A percentile compares a stretch with the other conserved stretches of the same genome.
phyloP scores from a whole-genome alignment of 2,797 vertebrate species.

The Fratercula arctica region DNA sequence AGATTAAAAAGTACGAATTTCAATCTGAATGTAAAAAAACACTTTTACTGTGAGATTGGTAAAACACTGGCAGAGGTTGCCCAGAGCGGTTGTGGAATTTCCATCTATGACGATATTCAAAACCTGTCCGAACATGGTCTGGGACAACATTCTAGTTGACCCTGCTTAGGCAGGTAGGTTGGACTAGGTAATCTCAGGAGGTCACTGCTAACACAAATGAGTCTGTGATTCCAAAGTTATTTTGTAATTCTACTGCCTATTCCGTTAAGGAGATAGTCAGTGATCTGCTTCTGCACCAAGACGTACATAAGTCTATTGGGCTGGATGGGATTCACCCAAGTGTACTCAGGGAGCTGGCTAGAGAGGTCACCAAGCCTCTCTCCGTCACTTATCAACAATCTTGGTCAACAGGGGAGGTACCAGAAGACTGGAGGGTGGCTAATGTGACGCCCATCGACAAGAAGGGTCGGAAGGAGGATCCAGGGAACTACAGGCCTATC shows the following conservation, averaged over 20 bases:
- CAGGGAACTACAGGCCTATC: too few species aligned
- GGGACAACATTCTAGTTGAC: not conserved
- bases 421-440: too few species aligned
- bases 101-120: not conserved
- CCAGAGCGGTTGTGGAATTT: not conserved
- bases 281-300: too few species aligned
- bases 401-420: too few species aligned
- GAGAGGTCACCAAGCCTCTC: too few species aligned
- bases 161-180: not conserved
- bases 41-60: not conserved
- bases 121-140: rapidly evolving
- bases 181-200: not conserved
- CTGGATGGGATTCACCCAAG: too few species aligned
- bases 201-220: not conserved
- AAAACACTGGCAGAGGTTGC: not conserved
- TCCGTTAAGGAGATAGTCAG: not conserved
- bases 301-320: too few species aligned
- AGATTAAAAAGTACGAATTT: not conserved
- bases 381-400: too few species aligned
- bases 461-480: too few species aligned
- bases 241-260: not conserved
- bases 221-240: not conserved
- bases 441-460: too few species aligned
- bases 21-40: not conserved
- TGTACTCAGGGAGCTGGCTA: too few species aligned